phyloP scores from a whole-genome alignment of 2,888 invertebrate species.

The Pheosia gnoma region DNA sequence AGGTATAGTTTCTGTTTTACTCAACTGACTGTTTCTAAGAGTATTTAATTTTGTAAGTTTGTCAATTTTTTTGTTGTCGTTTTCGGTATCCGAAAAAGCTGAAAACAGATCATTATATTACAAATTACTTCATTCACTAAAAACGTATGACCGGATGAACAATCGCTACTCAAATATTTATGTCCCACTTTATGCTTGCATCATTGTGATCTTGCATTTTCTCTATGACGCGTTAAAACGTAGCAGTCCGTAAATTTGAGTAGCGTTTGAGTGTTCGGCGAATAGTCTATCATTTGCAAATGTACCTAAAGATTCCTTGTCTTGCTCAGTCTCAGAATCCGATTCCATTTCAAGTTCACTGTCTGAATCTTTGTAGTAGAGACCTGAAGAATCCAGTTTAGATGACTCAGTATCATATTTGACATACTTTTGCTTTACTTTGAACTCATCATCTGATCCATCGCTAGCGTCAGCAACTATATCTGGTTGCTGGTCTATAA shows the following conservation, averaged over 20 bases:
- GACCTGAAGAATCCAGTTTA: conserved; percentile 88
- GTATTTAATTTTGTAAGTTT: conserved; percentile 74
- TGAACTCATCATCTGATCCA: conserved; percentile 84
- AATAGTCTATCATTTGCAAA: too few species aligned
- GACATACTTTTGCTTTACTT: conserved; percentile 80
- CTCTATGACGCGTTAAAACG: too few species aligned
- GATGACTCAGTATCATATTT: conserved; percentile 87
- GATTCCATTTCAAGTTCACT: conserved; percentile 86
- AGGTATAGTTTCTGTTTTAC: conserved; percentile 53
- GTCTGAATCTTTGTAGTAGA: conserved; percentile 87
- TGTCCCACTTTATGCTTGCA: too few species aligned
- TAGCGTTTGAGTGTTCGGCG: too few species aligned
- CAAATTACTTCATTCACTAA: background rate
- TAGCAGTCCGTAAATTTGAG: too few species aligned
- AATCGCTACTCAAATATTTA: too few species aligned
- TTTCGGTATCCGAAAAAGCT: conserved; percentile 88
- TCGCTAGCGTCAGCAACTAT: conserved; percentile 86
- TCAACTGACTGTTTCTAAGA: conserved; percentile 61
- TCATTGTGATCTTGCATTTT: too few species aligned
- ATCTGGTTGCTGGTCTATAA: conserved; percentile 87
- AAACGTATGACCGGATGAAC: too few species aligned
- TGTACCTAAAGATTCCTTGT: conserved; percentile 83
- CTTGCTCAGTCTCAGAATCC: conserved; percentile 81
- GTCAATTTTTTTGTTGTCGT: conserved; percentile 67
- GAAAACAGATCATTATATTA: conserved; percentile 30